A percentile compares a stretch with the other conserved stretches of the same genome.
Conservation (phyloP, 2,888 invertebrate genomes). For the Lagria hirta region DNA sequence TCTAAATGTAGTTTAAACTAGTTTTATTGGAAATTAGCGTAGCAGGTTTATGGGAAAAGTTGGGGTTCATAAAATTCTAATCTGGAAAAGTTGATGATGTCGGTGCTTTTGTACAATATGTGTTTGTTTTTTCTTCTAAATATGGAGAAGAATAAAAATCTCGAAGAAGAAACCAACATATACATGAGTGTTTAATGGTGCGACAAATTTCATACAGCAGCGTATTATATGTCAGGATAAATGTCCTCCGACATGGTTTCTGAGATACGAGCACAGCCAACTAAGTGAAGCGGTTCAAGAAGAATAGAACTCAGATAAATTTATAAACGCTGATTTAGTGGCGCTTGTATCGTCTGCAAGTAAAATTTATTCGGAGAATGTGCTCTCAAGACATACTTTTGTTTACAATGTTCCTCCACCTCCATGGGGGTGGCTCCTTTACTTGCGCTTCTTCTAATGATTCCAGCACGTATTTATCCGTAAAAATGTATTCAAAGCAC, state of each 20-base stretch:
- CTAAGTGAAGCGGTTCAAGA: conserved; percentile 53
- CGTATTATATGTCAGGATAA: conserved; percentile 53
- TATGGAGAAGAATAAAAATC: too few species aligned
- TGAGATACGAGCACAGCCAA: conserved; percentile 50
- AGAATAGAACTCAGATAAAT: conserved; percentile 53
- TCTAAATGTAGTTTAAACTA: too few species aligned
- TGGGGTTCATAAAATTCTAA: too few species aligned
- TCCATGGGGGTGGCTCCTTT: conserved; percentile 7
- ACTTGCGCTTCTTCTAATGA: conserved; percentile 5
- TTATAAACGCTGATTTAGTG: conserved; percentile 53
- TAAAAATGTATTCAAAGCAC: conserved; percentile 38
- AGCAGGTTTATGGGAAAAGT: too few species aligned
- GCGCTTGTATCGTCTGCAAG: conserved; percentile 49
- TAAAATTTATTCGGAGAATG: conserved; percentile 46
- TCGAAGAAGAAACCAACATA: conserved; percentile 37
- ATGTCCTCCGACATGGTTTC: conserved; percentile 49
- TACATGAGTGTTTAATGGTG: conserved; percentile 52
- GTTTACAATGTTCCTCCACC: conserved; percentile 11
- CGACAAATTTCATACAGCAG: conserved; percentile 55
- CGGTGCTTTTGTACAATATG: too few species aligned
- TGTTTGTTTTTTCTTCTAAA: too few species aligned
- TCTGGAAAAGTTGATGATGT: too few species aligned
- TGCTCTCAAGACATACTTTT: conserved; percentile 29
- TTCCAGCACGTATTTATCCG: too few species aligned
- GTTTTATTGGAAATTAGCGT: too few species aligned